Conservation (phyloP, 1,140 invertebrate species). For the Hestina assimilis region DNA sequence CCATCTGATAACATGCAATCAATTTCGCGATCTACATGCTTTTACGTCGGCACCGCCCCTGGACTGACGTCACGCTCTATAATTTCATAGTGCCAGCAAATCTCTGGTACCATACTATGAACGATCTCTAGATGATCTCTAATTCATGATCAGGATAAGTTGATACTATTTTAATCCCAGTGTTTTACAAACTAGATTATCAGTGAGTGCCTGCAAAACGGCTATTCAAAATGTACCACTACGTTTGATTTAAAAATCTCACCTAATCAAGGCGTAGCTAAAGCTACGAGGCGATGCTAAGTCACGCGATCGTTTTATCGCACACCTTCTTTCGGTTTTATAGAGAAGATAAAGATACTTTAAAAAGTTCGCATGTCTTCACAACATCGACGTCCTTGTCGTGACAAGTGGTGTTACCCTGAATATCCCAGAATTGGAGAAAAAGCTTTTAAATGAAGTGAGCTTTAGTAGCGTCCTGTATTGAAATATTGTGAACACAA, state of each 20-base stretch:
- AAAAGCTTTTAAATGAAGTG: conserved; percentile 11
- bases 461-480: conserved; percentile 1
- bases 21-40: conserved; percentile 77
- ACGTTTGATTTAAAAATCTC: conserved; percentile 7
- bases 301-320: conserved; percentile 75
- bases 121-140: too few species aligned
- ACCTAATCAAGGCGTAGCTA: conserved; percentile 65
- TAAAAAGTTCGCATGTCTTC: conserved; percentile 73
- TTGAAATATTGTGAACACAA: background rate
- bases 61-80: conserved; percentile 68
- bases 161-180: too few species aligned
- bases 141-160: too few species aligned
- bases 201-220: background rate
- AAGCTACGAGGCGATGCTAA: conserved; percentile 46
- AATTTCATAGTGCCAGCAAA: conserved; percentile 64
- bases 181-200: background rate
- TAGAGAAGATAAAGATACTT: conserved; percentile 67
- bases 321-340: conserved; percentile 73
- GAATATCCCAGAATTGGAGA: conserved; percentile 44
- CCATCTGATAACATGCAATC: conserved; percentile 77
- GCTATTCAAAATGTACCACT: background rate
- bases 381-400: conserved; percentile 60
- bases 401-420: conserved; percentile 64
- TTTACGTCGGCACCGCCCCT: conserved; percentile 71
- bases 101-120: conserved; percentile 52